Evolutionary conservation across 1,140 invertebrate genomes (phyloP).

Genomic region (Limonius californicus): DNA sequence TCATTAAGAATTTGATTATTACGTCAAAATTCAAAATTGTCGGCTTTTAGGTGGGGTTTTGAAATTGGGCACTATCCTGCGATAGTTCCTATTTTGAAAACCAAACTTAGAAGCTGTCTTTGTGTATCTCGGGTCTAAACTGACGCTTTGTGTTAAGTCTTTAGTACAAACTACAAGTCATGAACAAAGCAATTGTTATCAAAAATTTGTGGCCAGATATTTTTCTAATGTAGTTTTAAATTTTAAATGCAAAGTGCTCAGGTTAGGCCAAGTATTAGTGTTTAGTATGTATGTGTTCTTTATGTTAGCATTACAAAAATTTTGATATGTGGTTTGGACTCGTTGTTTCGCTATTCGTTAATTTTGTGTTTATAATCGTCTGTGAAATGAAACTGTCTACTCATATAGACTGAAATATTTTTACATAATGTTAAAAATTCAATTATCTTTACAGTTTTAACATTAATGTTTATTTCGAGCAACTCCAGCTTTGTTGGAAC

Average conservation of each 20-base stretch:
- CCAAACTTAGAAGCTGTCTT: no score
- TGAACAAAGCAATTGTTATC: constrained; percentile 17
- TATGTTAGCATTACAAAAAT: constrained; percentile 2
- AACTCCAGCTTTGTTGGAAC: background rate
- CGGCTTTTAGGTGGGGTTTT: constrained; percentile 7
- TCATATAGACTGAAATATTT: constrained; percentile 41
- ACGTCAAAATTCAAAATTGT: constrained; percentile 33
- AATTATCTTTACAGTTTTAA: background rate
- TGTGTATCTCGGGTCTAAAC: constrained; percentile 1
- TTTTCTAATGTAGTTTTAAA: constrained; percentile 15
- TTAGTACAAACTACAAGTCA: constrained; percentile 19
- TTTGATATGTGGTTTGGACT: constrained; percentile 4
- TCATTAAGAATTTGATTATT: constrained; percentile 29
- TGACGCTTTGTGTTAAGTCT: constrained; percentile 11
- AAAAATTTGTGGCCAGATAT: constrained; percentile 25
- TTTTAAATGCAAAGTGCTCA: constrained; percentile 1
- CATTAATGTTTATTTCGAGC: background rate
- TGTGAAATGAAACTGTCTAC: constrained; percentile 25
- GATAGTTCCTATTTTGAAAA: no score
- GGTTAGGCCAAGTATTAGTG: background rate
- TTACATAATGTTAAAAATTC: constrained; percentile 37
- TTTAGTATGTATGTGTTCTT: constrained; percentile 17
- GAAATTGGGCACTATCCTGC: no score
- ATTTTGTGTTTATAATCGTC: constrained; percentile 20
- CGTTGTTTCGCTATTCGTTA: constrained; percentile 6